A percentile compares a stretch with the other conserved stretches of the same genome.
Evolutionary conservation across 1,140 invertebrate species (phyloP).

Genomic region (Polypedilum pembai): DNA sequence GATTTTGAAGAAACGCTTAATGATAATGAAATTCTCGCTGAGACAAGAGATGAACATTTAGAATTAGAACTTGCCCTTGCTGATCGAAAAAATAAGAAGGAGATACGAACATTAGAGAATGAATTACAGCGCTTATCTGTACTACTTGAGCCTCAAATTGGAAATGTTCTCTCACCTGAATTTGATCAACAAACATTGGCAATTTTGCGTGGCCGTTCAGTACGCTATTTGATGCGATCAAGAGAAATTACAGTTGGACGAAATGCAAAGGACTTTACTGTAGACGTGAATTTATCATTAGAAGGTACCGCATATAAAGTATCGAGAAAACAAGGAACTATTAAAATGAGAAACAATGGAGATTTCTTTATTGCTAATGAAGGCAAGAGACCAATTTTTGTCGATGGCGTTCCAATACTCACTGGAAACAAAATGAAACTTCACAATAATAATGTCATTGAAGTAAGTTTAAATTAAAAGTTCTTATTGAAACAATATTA

Average conservation of each 20-base stretch:
- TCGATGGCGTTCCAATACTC: conserved; percentile 84
- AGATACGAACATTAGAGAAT: conserved; percentile 83
- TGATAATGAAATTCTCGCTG: conserved; percentile 66
- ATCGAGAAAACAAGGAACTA: conserved; percentile 78
- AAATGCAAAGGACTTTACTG: conserved; percentile 75
- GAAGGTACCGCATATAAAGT: conserved; percentile 86
- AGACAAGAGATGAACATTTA: conserved; percentile 68
- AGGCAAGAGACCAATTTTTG: conserved; percentile 89
- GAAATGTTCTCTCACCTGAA: conserved; percentile 66
- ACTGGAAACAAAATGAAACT: conserved; percentile 79
- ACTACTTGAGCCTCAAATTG: conserved; percentile 82
- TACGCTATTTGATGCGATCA: conserved; percentile 92
- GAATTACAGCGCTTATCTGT: conserved; percentile 87
- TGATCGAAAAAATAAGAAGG: conserved; percentile 59
- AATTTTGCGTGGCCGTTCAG: conserved; percentile 82
- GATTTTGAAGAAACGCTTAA: conserved; percentile 87
- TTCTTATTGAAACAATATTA: conserved; percentile 10
- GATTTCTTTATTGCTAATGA: conserved; percentile 93
- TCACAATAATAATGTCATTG: conserved; percentile 89
- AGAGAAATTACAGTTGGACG: conserved; percentile 90
- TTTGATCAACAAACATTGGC: conserved; percentile 90
- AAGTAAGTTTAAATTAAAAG: conserved; percentile 54
- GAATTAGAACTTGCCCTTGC: conserved; percentile 57
- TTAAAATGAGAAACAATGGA: conserved; percentile 82
- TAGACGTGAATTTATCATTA: conserved; percentile 89